Evolutionary conservation across 1,140 invertebrate genomes (phyloP), one percentile per base, ranked within the genome.

Genomic region (Heliconius himera): DNA sequence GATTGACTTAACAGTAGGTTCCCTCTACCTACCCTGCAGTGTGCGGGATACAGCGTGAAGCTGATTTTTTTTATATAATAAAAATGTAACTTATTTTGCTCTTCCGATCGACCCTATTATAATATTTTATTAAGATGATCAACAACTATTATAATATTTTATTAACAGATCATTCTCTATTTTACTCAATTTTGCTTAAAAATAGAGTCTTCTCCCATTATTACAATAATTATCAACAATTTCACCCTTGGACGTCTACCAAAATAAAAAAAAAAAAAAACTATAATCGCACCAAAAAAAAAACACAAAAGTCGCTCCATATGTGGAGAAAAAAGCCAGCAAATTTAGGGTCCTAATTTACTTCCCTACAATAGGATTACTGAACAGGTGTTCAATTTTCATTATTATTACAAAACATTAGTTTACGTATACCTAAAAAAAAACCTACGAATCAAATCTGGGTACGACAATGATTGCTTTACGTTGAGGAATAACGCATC

Each of bases 401-500:
- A 93, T 94, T 92, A 94, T 93, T 91, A 93, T 92, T 89, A 93
- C 90, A 80, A 91, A 88, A 91, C 90, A 92, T 91, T 92, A 90
- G 90, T 91, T 90, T 89, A 90, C 87, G 89, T 85, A 91, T 91
- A 90, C 26, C 60, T 66, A 90, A 87, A 88, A 91, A 87, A 90
- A 87, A 85, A 84, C 82, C 87, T 80, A 88, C 85, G 91, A 94
- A 93, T 93, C 92, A 93, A 94, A 94, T 94, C 91, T 86, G 91
- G 91, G 91, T 91, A 94, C 91, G 93, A 94, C 93, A 94, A 92
- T 93, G 89, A 94, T 93, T 94, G 90, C 91, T 88, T 88, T 90
- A 89, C 88, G 84, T 91, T 85, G 86, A 88, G 90, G 91, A 87
- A 87, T 89, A 89, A 92, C 88, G 91, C 88, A 90, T 91, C 84